A percentile compares a stretch with the other conserved stretches of the same genome.
Evolutionary conservation across 1,140 invertebrate species (phyloP).

Genomic region (Armadillidium nasatum): DNA sequence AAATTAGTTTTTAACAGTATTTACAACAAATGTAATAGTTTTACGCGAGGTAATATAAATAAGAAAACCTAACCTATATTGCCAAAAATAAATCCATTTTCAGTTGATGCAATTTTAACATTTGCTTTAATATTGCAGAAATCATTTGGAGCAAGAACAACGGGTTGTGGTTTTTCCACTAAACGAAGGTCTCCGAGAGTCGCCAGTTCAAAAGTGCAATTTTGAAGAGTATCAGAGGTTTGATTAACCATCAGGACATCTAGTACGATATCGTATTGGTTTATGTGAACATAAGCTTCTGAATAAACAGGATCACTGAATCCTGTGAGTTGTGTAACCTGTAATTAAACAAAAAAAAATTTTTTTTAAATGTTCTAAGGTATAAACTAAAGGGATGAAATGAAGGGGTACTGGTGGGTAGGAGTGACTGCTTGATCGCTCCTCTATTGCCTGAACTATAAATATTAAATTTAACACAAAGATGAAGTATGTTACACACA

Average conservation of each 20-base stretch:
- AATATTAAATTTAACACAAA: no score
- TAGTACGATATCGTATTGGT: constrained; percentile 97
- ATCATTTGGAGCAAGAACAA: constrained; percentile 92
- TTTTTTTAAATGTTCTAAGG: no score
- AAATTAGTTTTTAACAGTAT: no score
- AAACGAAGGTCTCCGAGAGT: constrained; percentile 96
- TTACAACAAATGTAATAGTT: no score
- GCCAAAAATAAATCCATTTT: constrained; percentile 99
- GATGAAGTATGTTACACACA: no score
- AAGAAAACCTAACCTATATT: constrained; percentile 64
- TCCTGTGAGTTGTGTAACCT: constrained; percentile 96
- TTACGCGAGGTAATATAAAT: no score
- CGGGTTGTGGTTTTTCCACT: constrained; percentile 92
- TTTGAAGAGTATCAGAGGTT: constrained; percentile 94
- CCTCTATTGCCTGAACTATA: no score
- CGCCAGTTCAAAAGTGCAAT: constrained; percentile 94
- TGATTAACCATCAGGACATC: constrained; percentile 97
- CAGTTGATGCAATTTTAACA: constrained; percentile 91
- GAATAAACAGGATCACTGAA: constrained; percentile 99
- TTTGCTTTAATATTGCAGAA: constrained; percentile 98
- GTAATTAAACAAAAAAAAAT: constrained; percentile 38
- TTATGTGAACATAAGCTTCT: constrained; percentile 98
- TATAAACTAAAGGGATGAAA: no score
- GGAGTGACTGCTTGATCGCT: no score
- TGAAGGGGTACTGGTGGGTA: no score